phyloP scores from a whole-genome alignment of 1,140 invertebrate species.

The Colletes gigas region DNA sequence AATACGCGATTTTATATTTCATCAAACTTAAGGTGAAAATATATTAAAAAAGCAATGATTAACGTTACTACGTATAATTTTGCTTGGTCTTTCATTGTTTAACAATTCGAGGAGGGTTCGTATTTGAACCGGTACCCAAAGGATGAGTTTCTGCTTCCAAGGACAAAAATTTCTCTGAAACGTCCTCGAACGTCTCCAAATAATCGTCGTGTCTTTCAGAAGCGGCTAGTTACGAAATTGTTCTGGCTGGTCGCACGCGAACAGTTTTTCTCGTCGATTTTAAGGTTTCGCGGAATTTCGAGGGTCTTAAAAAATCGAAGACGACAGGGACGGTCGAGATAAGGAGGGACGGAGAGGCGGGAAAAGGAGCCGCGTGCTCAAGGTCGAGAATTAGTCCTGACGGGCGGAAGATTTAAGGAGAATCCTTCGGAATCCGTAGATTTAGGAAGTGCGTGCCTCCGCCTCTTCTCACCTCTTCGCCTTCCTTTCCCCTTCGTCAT shows the following conservation, averaged over 20 bases:
- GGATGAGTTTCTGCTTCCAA: no score
- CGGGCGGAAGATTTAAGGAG: conserved; percentile 58
- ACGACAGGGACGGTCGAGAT: conserved; percentile 27
- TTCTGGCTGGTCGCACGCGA: not conserved
- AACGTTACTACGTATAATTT: no score
- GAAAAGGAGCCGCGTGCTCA: conserved; percentile 5
- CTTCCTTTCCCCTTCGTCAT: conserved; percentile 10
- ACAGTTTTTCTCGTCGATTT: no score
- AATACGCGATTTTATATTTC: no score
- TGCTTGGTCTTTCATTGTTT: no score
- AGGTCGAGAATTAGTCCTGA: conserved; percentile 50
- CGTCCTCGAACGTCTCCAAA: no score
- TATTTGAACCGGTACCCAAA: no score
- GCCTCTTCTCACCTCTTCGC: conserved; percentile 17
- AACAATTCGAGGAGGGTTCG: no score
- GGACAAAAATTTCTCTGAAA: no score
- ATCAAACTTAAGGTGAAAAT: no score
- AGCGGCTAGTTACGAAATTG: not conserved
- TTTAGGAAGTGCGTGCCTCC: conserved; percentile 64
- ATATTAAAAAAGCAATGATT: no score
- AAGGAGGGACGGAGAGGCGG: conserved; percentile 17
- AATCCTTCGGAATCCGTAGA: conserved; percentile 54
- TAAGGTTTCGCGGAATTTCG: conserved; percentile 10
- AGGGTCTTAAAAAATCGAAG: conserved; percentile 24
- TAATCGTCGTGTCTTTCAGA: not conserved